phyloP scores from a whole-genome alignment of 64 coral and sea anemone genomes.

The Dendrophyllia cribrosa region DNA sequence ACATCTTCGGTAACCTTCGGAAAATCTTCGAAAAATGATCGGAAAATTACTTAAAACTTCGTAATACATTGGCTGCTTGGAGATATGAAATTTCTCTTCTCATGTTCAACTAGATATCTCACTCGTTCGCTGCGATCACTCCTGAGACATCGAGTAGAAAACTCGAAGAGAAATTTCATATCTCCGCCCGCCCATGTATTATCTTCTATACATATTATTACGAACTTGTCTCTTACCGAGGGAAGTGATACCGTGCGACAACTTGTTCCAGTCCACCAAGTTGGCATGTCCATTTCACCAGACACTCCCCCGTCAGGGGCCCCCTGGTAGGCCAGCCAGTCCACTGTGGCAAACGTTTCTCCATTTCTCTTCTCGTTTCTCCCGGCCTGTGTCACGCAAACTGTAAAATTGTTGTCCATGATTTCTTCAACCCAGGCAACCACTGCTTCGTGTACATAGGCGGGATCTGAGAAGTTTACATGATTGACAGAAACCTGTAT shows the following conservation, averaged over 20 bases:
- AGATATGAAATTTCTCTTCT: no score
- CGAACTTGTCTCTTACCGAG: neutral
- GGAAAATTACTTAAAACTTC: no score
- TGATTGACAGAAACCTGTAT: constrained; percentile 78
- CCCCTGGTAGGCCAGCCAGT: constrained; percentile 73
- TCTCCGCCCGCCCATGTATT: no score
- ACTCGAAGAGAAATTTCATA: no score
- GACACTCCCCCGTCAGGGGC: constrained; percentile 55
- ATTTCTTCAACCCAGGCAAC: constrained; percentile 77
- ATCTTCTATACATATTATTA: no score
- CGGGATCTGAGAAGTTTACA: constrained; percentile 47
- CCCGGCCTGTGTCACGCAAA: constrained; percentile 71
- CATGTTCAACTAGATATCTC: no score
- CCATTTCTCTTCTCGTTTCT: constrained; percentile 45
- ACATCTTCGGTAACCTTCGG: no score
- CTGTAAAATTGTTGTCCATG: constrained; percentile 63
- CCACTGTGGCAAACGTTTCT: constrained; percentile 37
- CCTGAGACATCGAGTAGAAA: no score
- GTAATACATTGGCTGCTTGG: no score
- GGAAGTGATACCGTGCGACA: constrained; percentile 26
- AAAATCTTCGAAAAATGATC: no score
- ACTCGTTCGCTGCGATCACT: no score
- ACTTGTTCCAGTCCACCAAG: constrained; percentile 64
- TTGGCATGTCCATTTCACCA: constrained; percentile 35
- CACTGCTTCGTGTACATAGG: constrained; percentile 63